phyloP scores from a whole-genome alignment of 92 coral and sea anemone species.

The Bergia puertoricense region DNA sequence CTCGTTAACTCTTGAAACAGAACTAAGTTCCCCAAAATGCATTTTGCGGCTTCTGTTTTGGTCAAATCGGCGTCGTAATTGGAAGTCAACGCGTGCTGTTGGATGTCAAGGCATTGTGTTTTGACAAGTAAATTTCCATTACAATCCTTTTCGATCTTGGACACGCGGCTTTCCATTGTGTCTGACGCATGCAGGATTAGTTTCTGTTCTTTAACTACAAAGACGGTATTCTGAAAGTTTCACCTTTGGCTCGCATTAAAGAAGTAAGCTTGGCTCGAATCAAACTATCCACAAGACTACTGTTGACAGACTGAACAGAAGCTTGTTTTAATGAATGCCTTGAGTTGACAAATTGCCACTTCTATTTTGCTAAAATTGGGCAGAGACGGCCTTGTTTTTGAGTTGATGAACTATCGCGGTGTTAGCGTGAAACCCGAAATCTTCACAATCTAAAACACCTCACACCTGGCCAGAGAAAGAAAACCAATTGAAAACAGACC shows the following conservation, averaged over 20 bases:
- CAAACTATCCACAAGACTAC: background rate
- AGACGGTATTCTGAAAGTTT: conserved; percentile 26
- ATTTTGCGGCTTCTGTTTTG: conserved; percentile 43
- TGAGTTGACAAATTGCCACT: conserved; percentile 20
- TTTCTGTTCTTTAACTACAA: conserved; percentile 31
- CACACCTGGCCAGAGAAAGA: conserved; percentile 60
- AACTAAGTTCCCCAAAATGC: conserved; percentile 29
- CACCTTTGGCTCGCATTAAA: conserved; percentile 30
- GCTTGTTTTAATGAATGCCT: background rate
- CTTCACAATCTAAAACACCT: background rate
- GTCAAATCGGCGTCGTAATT: conserved; percentile 38
- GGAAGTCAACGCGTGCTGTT: conserved; percentile 58
- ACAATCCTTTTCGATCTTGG: conserved; percentile 60
- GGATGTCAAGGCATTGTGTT: conserved; percentile 53
- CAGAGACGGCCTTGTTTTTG: background rate
- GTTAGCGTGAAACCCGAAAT: conserved; percentile 27
- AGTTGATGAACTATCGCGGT: background rate
- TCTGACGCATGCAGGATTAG: conserved; percentile 72
- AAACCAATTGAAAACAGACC: conserved; percentile 44
- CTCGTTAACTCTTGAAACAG: conserved; percentile 29
- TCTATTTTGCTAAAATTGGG: background rate
- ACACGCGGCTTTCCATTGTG: conserved; percentile 68
- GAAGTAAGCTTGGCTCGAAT: background rate
- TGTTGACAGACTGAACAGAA: background rate
- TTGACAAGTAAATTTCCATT: conserved; percentile 72